Conservation (phyloP, 2,797 vertebrate species). For the Harpagifer antarcticus region DNA sequence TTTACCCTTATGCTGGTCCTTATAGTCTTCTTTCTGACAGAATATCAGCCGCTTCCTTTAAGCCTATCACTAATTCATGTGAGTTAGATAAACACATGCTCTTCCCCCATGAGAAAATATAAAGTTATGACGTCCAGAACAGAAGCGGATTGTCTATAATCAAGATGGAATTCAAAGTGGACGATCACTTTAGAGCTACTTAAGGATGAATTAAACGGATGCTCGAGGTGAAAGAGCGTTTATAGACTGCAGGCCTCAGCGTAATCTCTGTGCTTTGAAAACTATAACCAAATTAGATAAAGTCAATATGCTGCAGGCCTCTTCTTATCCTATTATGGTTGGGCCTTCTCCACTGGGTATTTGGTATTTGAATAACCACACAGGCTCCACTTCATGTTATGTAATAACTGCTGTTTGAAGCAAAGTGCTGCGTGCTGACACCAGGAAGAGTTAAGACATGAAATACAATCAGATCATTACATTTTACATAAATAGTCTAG, state of each 20-base stretch:
- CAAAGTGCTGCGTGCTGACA: neutral
- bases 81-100: no score
- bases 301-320: constrained; percentile 50
- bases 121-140: neutral
- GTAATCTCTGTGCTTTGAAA: constrained; percentile 39
- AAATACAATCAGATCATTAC: neutral
- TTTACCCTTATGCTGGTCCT: no score
- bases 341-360: constrained; percentile 56
- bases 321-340: constrained; percentile 66
- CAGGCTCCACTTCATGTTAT: constrained; percentile 42
- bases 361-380: constrained; percentile 65
- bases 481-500: rapidly evolving
- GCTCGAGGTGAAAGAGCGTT: constrained; percentile 22
- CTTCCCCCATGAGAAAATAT: neutral
- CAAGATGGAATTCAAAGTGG: neutral
- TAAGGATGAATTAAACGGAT: constrained; percentile 12
- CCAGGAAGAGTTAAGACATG: neutral
- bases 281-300: constrained; percentile 64
- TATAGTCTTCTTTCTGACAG: no score
- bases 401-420: constrained; percentile 42
- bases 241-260: neutral
- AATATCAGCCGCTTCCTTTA: no score
- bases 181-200: constrained; percentile 27
- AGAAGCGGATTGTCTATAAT: neutral
- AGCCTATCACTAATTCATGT: no score